These are phyloP conservation scores for Craniophora ligustri DNA, from an alignment of 2,888 invertebrate genomes.

Conservation along the genomic window DNA sequence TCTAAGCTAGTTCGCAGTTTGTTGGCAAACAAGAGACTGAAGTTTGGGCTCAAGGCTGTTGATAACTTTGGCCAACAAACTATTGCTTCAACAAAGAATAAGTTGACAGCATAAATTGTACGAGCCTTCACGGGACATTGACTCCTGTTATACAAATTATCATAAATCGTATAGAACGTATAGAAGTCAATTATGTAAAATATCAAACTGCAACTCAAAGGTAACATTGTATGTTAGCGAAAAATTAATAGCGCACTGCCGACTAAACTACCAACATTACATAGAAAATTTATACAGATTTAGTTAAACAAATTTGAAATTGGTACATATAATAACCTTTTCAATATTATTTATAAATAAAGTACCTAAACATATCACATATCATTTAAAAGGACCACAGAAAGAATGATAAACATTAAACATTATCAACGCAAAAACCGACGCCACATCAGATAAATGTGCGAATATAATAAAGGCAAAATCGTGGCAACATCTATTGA, in stretches of 20 bases:
- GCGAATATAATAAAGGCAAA: slow-evolving; percentile 20
- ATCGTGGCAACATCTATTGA: slow-evolving; percentile 18
- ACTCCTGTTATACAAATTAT: slow-evolving; percentile 3
- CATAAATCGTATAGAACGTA: neutral
- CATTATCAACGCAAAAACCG: neutral
- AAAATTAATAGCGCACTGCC: no score
- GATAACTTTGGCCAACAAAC: slow-evolving; percentile 37
- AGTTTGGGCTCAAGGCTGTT: slow-evolving; percentile 31
- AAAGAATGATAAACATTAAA: neutral
- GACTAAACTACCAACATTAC: no score
- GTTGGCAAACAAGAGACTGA: slow-evolving; percentile 35
- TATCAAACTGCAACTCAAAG: neutral
- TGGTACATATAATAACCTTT: no score
- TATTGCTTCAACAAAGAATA: slow-evolving; percentile 30
- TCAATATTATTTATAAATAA: no score
- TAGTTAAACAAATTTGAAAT: no score
- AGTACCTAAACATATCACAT: no score
- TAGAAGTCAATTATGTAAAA: neutral
- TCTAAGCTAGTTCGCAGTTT: slow-evolving; percentile 26
- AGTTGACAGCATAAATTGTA: slow-evolving; percentile 21
- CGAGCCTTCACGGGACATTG: slow-evolving; percentile 1
- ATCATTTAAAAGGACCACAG: no score
- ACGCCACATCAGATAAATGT: neutral
- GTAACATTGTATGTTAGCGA: no score
- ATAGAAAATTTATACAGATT: no score